Evolutionary conservation across 2,113 vertebrate genomes (phyloP), one percentile per base, ranked within the genome.

Genomic region (Coptodon rendalli): DNA sequence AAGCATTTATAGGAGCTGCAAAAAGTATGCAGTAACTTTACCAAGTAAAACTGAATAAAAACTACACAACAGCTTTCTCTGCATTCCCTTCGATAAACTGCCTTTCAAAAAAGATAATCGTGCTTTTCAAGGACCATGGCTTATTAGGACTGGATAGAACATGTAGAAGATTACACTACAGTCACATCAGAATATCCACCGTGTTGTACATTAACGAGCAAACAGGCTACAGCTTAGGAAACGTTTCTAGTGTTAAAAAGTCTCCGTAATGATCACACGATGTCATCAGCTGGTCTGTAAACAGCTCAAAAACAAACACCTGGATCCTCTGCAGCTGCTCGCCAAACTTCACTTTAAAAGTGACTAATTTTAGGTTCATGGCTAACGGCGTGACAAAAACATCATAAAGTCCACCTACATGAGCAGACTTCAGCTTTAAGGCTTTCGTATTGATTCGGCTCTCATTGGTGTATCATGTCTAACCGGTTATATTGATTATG

Each of bases 141-240:
- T 71, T 73, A 48, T 73, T 1, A 48, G 14, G 14, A 73, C 68
- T 29, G 24, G 40, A 22, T 9, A 73, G 3, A 1, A 45, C 8
- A 45, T n/a, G n/a, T n/a, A n/a, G n/a, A n/a, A n/a, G n/a, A 27
- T 27, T 1, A 45, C 66, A 27, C 19, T 73, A 45, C 22, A 73
- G 5, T 27, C 66, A 45, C 22, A 38, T 14, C 19, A 68, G 16
- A 61, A 6, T 0, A 38, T 38, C 11, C 19, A 66, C 0, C 1
- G 11, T 38, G 38, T 1, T 14, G 0, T 5, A 43, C 66, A 45
- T 48, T 43, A 73, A 45, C 13, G 9, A 27, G 17, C 8, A 73
- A 10, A 24, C 38, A 24, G 38, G 38, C n/a, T 43, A 38, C 17
- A 38, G 34, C 61, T 71, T 71, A 1, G 66, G 7, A 16, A 71